Evolutionary conservation across 2,113 vertebrate genomes (phyloP).

Genomic region (Spermophilus dauricus): DNA sequence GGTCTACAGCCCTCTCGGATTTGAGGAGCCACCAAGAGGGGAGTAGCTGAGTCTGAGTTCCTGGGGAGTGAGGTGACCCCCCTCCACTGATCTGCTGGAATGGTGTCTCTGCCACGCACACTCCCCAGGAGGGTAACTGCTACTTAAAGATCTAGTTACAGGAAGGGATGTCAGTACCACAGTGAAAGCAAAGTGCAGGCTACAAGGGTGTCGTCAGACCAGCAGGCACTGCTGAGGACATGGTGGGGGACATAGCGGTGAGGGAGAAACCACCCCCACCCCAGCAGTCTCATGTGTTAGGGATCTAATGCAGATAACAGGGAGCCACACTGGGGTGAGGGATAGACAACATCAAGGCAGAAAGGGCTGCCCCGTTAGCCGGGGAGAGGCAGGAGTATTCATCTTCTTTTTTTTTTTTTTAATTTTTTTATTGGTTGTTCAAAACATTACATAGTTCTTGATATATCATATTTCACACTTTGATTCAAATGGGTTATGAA

Average conservation of each 20-base stretch:
- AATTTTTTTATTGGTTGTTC: too few species aligned
- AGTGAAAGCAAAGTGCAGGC: neutral
- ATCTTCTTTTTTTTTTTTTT: too few species aligned
- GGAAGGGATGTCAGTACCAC: neutral
- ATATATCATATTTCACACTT: too few species aligned
- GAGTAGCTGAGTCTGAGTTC: neutral
- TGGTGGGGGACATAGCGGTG: neutral
- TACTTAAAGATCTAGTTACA: neutral
- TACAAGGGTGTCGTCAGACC: neutral
- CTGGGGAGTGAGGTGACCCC: too few species aligned
- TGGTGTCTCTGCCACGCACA: neutral
- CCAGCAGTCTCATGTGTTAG: neutral
- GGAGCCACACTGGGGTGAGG: neutral
- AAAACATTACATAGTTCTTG: too few species aligned
- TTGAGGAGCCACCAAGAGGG: neutral
- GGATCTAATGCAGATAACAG: neutral
- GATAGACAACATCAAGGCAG: neutral
- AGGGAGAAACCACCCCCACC: fast-evolving
- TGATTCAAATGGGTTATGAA: too few species aligned
- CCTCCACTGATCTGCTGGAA: neutral
- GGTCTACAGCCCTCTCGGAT: neutral
- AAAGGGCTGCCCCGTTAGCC: neutral
- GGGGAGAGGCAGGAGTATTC: neutral
- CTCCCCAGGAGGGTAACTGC: neutral
- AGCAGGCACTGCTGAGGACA: neutral